Evolutionary conservation across 2,797 vertebrate genomes (phyloP).

Genomic region (Cyclopterus lumpus): DNA sequence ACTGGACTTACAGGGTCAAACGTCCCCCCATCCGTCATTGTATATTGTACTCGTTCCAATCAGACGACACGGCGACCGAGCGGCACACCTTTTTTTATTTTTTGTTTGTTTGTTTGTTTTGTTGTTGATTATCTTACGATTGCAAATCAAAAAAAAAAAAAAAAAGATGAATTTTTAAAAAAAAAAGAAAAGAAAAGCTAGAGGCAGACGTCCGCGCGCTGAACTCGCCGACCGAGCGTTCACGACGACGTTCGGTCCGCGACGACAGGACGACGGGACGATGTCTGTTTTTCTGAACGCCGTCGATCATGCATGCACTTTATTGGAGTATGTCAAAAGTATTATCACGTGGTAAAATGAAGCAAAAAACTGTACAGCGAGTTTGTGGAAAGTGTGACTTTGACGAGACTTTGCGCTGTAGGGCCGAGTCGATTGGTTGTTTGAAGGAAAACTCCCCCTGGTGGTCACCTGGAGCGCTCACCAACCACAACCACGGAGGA

Average conservation of each 20-base stretch:
- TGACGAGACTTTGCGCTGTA: conserved; percentile 57
- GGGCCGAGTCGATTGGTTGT: conserved; percentile 16
- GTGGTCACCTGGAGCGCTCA: background rate
- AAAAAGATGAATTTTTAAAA: conserved; percentile 83
- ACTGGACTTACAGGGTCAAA: conserved; percentile 98
- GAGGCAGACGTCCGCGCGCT: conserved; percentile 70
- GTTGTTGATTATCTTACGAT: conserved; percentile 34
- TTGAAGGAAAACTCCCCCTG: conserved; percentile 64
- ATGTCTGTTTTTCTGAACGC: conserved; percentile 61
- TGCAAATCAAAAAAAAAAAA: conserved; percentile 76
- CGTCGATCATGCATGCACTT: conserved; percentile 80
- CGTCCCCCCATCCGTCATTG: conserved; percentile 84
- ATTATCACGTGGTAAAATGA: conserved; percentile 63
- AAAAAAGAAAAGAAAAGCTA: conserved; percentile 73
- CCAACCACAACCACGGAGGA: background rate
- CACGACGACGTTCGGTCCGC: conserved; percentile 43
- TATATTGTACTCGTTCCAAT: conserved; percentile 90
- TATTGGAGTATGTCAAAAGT: conserved; percentile 74
- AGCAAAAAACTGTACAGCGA: conserved; percentile 66
- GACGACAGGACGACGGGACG: conserved; percentile 44
- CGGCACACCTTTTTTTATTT: too few species aligned
- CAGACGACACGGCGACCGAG: background rate
- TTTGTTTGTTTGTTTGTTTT: too few species aligned
- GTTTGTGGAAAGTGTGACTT: conserved; percentile 67
- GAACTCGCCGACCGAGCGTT: conserved; percentile 39